Base-by-base conservation (phyloP, 1,140 invertebrate genomes). In the Zaprionus camerounensis region DNA sequence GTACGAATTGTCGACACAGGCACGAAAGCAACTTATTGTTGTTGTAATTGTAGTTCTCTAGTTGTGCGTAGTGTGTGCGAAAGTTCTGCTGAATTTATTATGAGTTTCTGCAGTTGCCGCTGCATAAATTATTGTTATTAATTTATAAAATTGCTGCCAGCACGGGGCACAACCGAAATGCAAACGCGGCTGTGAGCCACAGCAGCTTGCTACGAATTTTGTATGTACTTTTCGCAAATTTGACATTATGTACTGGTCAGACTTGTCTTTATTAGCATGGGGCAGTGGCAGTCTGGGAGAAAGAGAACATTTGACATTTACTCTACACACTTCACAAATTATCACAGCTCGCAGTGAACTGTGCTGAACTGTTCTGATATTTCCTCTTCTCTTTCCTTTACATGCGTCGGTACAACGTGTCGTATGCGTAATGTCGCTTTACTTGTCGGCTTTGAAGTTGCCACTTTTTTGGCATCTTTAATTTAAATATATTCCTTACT, bases 101-200 rank as follows among this genome's bases (percentile, higher is more conserved):
- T 81, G 81, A 87, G 75, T 64, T 80, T 44, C 73, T 88, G 81
- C 81, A 78, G 77, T 81, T 71, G 77, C 76, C 64, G 75, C 74
- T 87, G 84, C 78, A 84, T 87, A 87, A 84, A 87, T 88, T 88
- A 84, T 84, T 87, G 78, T 90, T 87, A 88, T 88, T 87, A 88
- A 87, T 87, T 87, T 88, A 88, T 75, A 87, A 87, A 88, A 81
- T 70, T 90, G 74, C 58, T 87, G 65, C 78, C 81, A 67, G 68
- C 57, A 24, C 72, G 51, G 53, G 44, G 71, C 57, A 80, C 83
- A 88, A 80, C 80, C 75, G 74, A 87, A 81, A 87, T 81, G 41
- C 1, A n/a, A 34, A 80, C 6, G 28, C 66, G 81, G 44, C 74
- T 76, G 59, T 65, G 22, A 38, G 28, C 11, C 49, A 13, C 75